Percentiles rank a stretch among this genome's conserved stretches.
Conservation (phyloP, 1,140 invertebrate genomes). For the Cotesia chilonis region DNA sequence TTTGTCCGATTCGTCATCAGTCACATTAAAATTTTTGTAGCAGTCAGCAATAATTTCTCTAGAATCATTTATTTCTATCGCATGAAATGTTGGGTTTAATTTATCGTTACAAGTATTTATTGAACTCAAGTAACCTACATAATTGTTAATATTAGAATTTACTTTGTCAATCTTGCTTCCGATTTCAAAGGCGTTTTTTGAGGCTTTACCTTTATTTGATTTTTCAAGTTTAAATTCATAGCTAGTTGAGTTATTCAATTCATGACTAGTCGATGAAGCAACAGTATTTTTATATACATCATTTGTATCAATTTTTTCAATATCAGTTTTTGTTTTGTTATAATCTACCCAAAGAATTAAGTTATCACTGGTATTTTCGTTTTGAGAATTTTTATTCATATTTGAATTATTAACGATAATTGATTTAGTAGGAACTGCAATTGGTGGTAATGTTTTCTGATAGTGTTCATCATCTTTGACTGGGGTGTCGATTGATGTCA, state of each 20-base stretch:
- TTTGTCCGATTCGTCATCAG: constrained; percentile 57
- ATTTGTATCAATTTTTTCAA: constrained; percentile 3
- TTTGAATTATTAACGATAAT: not conserved
- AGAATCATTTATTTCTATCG: constrained; percentile 33
- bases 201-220: not conserved
- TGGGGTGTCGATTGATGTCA: not conserved
- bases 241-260: not conserved
- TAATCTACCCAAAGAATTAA: not conserved
- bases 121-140: constrained; percentile 4
- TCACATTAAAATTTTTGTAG: constrained; percentile 50
- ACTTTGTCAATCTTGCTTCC: not conserved
- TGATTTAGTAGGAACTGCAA: not conserved
- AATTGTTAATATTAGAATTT: not conserved
- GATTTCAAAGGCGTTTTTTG: not conserved
- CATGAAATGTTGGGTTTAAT: constrained; percentile 49
- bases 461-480: not conserved
- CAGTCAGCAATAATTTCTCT: constrained; percentile 26
- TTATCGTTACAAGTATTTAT: constrained; percentile 43
- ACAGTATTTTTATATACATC: not conserved
- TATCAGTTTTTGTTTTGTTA: not conserved
- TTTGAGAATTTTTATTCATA: not conserved
- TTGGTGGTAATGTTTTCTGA: not conserved
- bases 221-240: not conserved
- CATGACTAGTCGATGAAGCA: not conserved
- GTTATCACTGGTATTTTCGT: not conserved